Base-by-base conservation (phyloP, 2,888 invertebrate genomes). In the Watsonalla binaria region DNA sequence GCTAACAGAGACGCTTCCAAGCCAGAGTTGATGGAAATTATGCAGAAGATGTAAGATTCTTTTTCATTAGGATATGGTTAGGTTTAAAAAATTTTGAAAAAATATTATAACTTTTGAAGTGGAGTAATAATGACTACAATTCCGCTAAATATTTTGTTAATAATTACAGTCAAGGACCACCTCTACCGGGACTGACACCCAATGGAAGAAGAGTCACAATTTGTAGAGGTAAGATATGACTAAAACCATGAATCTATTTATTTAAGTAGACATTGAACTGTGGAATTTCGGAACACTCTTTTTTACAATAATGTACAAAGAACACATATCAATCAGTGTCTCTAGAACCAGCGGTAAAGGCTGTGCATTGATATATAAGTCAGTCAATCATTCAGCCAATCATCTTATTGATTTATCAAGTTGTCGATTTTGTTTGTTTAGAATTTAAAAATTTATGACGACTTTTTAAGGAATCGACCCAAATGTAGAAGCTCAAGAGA, bases 121-220 rank as follows among this genome's bases (percentile, higher is more conserved):
- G 42, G 7, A 13, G n/a, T 6, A n/a, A 6, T 14, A 15, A 14
- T 46, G 14, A 14, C 9, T 13, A 5, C 9, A 5, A 42, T 2
- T 2, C 1, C 2, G 4, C 6, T 46, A 46, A 13, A 15, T 52
- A 56, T 11, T 34, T 51, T 51, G 42, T 52, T 60, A 87, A 9
- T 2, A 2, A 42, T 42, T 87, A 6, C 84, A 96, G 96, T 37
- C 93, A 95, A 77, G 92, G 95, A 9, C 96, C 96, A 5, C 94
- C 96, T 0, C 82, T 96, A 37, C 95, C 96, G 0, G 96, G 96
- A 0, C 79, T 96, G 34, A 96, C 96, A 0, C 94, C 95, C 24
- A 94, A 95, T 58, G 96, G 96, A 0, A 93, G 95, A 60, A 92
- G 96, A 65, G 95, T 96, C 8, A 93, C 95, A 0, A 84, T 96